Evolutionary conservation across 2,113 vertebrate species (phyloP).

Genomic region (Rhinopomastus cyanomelas): DNA sequence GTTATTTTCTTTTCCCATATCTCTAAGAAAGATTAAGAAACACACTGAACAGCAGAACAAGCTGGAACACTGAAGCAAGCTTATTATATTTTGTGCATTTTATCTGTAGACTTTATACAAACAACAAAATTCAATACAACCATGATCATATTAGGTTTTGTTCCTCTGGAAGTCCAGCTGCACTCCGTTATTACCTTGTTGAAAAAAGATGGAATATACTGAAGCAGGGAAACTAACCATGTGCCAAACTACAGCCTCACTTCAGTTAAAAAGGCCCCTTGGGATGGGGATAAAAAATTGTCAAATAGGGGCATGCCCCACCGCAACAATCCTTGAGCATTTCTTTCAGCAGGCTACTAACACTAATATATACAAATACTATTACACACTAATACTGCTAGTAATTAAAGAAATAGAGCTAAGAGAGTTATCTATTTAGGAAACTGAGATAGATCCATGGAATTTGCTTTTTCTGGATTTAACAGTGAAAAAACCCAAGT

Average conservation of each 20-base stretch:
- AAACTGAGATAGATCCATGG: neutral
- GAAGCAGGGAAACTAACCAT: neutral
- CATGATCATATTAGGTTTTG: neutral
- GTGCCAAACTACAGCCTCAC: neutral
- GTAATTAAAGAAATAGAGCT: neutral
- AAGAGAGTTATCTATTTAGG: neutral
- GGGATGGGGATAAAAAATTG: neutral
- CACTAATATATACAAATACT: neutral
- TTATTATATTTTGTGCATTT: constrained; percentile 25
- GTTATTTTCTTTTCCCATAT: neutral
- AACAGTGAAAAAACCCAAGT: neutral
- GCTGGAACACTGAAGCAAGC: neutral
- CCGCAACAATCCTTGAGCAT: neutral
- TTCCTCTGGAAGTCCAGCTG: neutral
- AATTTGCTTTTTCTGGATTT: neutral
- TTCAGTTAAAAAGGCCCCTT: neutral
- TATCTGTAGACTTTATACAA: constrained; percentile 2
- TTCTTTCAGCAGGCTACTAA: neutral
- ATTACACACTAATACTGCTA: neutral
- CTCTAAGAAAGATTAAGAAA: neutral
- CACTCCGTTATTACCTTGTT: neutral
- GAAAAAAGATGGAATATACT: neutral
- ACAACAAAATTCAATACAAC: neutral
- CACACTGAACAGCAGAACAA: neutral
- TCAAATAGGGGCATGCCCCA: neutral